A percentile compares a stretch with the other conserved stretches of the same genome.
phyloP scores from a whole-genome alignment of 2,797 vertebrate genomes.

The Spinus olivaceus region DNA sequence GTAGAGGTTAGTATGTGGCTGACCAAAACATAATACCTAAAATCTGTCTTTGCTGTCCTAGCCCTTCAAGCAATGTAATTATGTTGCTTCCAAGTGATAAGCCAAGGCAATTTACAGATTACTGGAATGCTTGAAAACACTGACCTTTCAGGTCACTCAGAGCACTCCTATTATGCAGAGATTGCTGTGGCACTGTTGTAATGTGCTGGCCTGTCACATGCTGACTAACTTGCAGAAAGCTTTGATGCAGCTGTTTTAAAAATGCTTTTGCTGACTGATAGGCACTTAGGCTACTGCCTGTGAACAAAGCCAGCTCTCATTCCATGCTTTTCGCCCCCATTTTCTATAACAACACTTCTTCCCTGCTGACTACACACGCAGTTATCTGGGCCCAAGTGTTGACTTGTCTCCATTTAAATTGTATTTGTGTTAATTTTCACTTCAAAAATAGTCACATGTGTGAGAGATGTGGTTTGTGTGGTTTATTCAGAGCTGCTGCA shows the following conservation, averaged over 20 bases:
- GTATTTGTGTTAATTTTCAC: constrained; percentile 2
- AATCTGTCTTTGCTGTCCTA: constrained; percentile 9
- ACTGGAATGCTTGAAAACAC: constrained; percentile 40
- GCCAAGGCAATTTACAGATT: constrained; percentile 56
- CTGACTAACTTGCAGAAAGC: constrained; percentile 54
- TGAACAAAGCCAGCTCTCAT: constrained; percentile 35
- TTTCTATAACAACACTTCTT: constrained; percentile 8
- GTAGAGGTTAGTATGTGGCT: not conserved
- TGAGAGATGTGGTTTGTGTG: not conserved
- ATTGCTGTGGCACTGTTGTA: constrained; percentile 48
- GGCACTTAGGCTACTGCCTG: constrained; percentile 22
- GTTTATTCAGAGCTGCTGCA: not conserved
- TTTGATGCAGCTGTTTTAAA: constrained; percentile 59
- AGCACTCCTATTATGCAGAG: constrained; percentile 35
- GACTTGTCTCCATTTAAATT: not conserved
- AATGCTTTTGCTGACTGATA: constrained; percentile 50
- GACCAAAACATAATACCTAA: not conserved
- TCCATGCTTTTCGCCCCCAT: not conserved
- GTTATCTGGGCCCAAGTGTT: not conserved
- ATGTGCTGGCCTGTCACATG: constrained; percentile 58
- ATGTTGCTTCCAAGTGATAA: constrained; percentile 49
- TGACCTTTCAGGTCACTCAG: constrained; percentile 26
- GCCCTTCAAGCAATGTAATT: constrained; percentile 37
- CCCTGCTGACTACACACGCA: not conserved
- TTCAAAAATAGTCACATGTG: not conserved